Evolutionary conservation across 2,888 invertebrate species (phyloP).

Genomic region (Lagria hirta): DNA sequence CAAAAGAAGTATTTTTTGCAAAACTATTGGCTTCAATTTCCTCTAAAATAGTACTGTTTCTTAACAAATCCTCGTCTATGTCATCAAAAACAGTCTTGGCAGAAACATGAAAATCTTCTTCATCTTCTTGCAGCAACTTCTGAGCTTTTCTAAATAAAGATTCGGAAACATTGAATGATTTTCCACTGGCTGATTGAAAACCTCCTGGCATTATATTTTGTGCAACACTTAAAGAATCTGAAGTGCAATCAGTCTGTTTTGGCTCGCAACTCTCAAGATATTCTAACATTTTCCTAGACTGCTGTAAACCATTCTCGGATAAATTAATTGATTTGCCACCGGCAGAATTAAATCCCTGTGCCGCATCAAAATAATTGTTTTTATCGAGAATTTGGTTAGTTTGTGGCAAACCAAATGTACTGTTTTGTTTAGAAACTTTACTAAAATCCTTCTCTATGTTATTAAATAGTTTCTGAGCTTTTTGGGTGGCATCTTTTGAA

Average conservation of each 20-base stretch:
- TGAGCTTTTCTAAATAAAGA: neutral
- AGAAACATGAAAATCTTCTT: constrained; percentile 23
- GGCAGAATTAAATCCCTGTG: too few species aligned
- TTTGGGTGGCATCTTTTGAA: constrained; percentile 2
- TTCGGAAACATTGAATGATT: constrained; percentile 5
- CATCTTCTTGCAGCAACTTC: constrained; percentile 13
- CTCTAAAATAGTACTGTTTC: too few species aligned
- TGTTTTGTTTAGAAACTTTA: too few species aligned
- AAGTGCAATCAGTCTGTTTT: too few species aligned
- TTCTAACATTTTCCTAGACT: too few species aligned
- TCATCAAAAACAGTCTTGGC: constrained; percentile 16
- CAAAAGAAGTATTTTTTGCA: constrained; percentile 3
- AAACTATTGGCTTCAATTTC: constrained; percentile 3
- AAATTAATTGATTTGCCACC: too few species aligned
- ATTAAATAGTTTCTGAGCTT: constrained; percentile 4
- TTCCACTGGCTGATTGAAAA: constrained; percentile 4
- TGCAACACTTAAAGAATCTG: too few species aligned
- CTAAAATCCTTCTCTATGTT: neutral
- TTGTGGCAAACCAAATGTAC: too few species aligned
- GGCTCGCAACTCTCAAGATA: too few species aligned
- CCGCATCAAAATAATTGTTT: constrained; percentile 10
- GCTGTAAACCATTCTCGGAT: too few species aligned
- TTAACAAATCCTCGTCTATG: constrained; percentile 14
- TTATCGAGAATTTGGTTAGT: constrained; percentile 14
- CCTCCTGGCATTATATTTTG: too few species aligned